These are phyloP conservation scores for Solea senegalensis DNA, from an alignment of 2,113 vertebrate species.

Conservation along the genomic window DNA sequence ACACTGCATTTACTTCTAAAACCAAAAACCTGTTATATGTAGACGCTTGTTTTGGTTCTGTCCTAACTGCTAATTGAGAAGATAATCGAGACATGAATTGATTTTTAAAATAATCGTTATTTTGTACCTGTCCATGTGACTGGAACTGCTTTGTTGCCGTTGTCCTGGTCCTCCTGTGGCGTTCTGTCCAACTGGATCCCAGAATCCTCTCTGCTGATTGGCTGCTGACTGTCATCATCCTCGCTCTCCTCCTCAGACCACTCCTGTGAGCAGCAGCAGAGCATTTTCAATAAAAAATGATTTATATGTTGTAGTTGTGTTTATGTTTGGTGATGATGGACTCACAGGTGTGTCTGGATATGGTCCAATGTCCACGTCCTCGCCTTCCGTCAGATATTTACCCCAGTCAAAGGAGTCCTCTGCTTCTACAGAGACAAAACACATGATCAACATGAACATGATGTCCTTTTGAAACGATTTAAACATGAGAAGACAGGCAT, in stretches of 20 bases:
- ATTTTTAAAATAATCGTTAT: background rate
- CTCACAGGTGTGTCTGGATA: conserved; percentile 91
- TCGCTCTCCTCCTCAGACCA: conserved; percentile 95
- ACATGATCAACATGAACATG: background rate
- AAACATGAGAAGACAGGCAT: too few relatives aligned
- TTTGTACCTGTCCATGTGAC: conserved; percentile 77
- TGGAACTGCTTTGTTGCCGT: conserved; percentile 81
- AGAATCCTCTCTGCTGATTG: conserved; percentile 94
- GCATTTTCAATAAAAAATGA: background rate
- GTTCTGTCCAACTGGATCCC: conserved; percentile 96
- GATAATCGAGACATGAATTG: too few relatives aligned
- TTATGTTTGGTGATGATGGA: conserved; percentile 25
- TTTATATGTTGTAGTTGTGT: background rate
- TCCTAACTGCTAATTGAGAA: background rate
- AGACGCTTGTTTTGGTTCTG: background rate
- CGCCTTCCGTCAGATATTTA: conserved; percentile 93
- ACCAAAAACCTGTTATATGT: background rate
- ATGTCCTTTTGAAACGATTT: background rate
- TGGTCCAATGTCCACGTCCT: conserved; percentile 87
- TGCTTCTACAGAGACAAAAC: conserved; percentile 76
- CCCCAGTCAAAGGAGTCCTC: conserved; percentile 93
- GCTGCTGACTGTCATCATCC: conserved; percentile 88
- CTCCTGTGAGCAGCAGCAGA: conserved; percentile 74
- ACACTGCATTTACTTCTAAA: conserved; percentile 1
- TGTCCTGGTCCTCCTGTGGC: conserved; percentile 90